Evolutionary conservation across 2,888 invertebrate genomes (phyloP).

Genomic region (Leistus spinibarbis): DNA sequence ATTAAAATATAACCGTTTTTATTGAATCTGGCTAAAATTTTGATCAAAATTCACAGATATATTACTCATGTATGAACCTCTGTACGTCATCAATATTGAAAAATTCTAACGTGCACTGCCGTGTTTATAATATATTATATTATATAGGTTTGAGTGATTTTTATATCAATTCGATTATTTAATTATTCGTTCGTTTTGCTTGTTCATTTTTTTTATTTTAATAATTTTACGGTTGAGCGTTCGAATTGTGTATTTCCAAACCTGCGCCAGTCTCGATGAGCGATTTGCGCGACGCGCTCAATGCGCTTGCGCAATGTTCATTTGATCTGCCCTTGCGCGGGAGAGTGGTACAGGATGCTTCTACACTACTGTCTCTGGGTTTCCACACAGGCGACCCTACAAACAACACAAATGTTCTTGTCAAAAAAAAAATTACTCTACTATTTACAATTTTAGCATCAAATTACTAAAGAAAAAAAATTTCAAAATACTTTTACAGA

Average conservation of each 20-base stretch:
- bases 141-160: constrained; percentile 7
- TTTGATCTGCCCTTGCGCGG: constrained; percentile 65
- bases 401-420: constrained; percentile 60
- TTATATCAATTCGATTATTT: constrained; percentile 3
- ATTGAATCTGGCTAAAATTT: neutral
- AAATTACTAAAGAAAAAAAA: neutral
- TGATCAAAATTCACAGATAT: constrained; percentile 14
- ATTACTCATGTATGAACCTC: constrained; percentile 28
- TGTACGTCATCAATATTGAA: neutral
- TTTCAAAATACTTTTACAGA: neutral
- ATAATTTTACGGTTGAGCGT: constrained; percentile 52
- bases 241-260: constrained; percentile 57
- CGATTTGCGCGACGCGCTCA: constrained; percentile 65
- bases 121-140: neutral
- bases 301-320: constrained; percentile 59
- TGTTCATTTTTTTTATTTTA: constrained; percentile 13
- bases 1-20: neutral
- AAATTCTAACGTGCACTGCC: constrained; percentile 23
- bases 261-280: constrained; percentile 61
- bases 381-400: constrained; percentile 98
- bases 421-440: constrained; percentile 22
- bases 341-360: constrained; percentile 65
- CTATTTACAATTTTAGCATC: neutral
- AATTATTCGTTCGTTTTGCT: neutral
- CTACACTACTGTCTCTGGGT: constrained; percentile 82